Evolutionary conservation across 2,113 vertebrate species (phyloP).

Genomic region (Xyrauchen texanus): DNA sequence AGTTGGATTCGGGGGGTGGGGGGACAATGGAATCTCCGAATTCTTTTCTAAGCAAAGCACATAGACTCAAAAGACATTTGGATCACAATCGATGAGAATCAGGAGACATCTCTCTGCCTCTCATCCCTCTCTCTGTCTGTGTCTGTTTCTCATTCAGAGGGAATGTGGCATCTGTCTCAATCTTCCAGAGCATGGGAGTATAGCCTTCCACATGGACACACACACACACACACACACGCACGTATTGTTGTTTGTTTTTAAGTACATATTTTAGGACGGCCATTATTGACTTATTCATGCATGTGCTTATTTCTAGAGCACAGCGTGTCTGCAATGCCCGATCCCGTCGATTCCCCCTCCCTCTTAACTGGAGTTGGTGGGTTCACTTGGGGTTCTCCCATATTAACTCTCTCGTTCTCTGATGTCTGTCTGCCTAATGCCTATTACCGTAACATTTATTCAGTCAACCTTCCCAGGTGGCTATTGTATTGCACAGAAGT

Average conservation of each 20-base stretch:
- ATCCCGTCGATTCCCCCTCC: not conserved
- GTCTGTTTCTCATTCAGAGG: conserved; percentile 71
- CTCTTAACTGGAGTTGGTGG: conserved; percentile 2
- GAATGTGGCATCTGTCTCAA: conserved; percentile 72
- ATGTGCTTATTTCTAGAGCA: conserved; percentile 72
- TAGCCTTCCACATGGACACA: conserved; percentile 47
- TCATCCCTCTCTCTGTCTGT: conserved; percentile 28
- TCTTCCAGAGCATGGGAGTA: conserved; percentile 63
- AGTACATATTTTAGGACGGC: conserved; percentile 45
- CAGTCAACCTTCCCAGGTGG: too few relatives aligned
- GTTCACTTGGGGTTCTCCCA: conserved; percentile 36
- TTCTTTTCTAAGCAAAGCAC: conserved; percentile 20
- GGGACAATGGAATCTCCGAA: conserved; percentile 36
- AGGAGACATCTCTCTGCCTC: conserved; percentile 38
- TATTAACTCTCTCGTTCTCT: conserved; percentile 38
- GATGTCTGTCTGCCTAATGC: not conserved
- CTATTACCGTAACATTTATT: conserved; percentile 11
- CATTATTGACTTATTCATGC: conserved; percentile 76
- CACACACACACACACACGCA: conserved; percentile 26
- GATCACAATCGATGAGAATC: conserved; percentile 15
- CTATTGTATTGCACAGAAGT: too few relatives aligned
- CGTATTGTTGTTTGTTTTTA: conserved; percentile 19
- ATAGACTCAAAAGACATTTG: not conserved
- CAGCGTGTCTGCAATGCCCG: conserved; percentile 66
- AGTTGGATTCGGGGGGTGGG: conserved; percentile 16